phyloP scores from a whole-genome alignment of 2,888 invertebrate genomes.

The Pyralis farinalis region DNA sequence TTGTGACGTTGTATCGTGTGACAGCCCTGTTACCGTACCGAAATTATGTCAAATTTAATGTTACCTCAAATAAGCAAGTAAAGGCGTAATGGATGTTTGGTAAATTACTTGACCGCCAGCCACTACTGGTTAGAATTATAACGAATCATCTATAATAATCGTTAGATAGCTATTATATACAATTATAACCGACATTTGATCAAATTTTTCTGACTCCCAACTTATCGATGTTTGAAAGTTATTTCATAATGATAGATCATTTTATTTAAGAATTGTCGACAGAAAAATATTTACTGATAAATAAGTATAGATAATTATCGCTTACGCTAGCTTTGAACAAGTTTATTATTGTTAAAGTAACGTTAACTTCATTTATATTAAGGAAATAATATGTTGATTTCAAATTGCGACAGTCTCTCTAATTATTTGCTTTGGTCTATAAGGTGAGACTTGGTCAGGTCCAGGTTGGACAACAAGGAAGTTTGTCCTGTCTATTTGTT shows the following conservation, averaged over 20 bases:
- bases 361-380: not conserved
- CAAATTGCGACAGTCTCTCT: too few relatives aligned
- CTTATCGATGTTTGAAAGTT: not conserved
- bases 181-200: not conserved
- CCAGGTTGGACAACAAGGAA: too few relatives aligned
- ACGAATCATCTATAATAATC: constrained; percentile 8
- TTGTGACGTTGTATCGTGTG: too few relatives aligned
- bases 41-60: constrained; percentile 5
- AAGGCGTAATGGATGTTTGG: constrained; percentile 3
- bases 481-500: too few relatives aligned
- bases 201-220: not conserved
- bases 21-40: not conserved
- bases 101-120: constrained; percentile 4
- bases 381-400: too few relatives aligned
- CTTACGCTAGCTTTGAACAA: not conserved
- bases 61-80: not conserved
- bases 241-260: not conserved
- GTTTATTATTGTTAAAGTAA: not conserved
- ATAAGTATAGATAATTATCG: not conserved
- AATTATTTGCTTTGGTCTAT: too few relatives aligned
- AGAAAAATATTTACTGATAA: not conserved
- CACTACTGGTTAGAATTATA: not conserved
- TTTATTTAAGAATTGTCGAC: not conserved
- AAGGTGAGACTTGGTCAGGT: too few relatives aligned
- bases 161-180: constrained; percentile 1